These are phyloP conservation scores for Ailurus styani DNA, from an alignment of 2,113 vertebrate genomes.

Conservation along the genomic window DNA sequence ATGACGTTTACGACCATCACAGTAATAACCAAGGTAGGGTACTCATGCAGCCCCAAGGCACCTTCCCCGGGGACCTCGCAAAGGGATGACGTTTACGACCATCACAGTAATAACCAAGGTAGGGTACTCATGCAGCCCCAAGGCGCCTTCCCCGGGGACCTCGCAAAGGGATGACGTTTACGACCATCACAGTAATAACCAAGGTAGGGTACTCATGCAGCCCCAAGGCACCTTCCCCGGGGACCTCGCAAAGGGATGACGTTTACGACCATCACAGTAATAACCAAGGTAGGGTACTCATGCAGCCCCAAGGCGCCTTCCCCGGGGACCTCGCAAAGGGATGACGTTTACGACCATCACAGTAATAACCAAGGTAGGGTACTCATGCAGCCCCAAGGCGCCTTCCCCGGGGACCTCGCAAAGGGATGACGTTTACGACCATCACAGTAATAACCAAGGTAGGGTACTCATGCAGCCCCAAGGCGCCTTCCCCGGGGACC, in stretches of 20 bases:
- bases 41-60: rapidly evolving
- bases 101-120: rapidly evolving
- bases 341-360: rapidly evolving
- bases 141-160: not conserved
- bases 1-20: rapidly evolving
- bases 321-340: not conserved
- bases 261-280: not conserved
- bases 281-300: rapidly evolving
- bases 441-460: rapidly evolving
- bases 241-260: rapidly evolving
- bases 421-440: no score
- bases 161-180: rapidly evolving
- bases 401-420: not conserved
- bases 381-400: rapidly evolving
- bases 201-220: rapidly evolving
- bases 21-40: rapidly evolving
- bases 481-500: not conserved
- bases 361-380: rapidly evolving
- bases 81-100: no score
- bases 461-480: rapidly evolving
- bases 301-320: rapidly evolving
- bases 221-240: not conserved
- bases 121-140: rapidly evolving
- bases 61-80: not conserved
- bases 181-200: rapidly evolving